These are phyloP conservation scores for Gymnodraco acuticeps DNA, from an alignment of 2,797 vertebrate species.

Conservation along the genomic window DNA sequence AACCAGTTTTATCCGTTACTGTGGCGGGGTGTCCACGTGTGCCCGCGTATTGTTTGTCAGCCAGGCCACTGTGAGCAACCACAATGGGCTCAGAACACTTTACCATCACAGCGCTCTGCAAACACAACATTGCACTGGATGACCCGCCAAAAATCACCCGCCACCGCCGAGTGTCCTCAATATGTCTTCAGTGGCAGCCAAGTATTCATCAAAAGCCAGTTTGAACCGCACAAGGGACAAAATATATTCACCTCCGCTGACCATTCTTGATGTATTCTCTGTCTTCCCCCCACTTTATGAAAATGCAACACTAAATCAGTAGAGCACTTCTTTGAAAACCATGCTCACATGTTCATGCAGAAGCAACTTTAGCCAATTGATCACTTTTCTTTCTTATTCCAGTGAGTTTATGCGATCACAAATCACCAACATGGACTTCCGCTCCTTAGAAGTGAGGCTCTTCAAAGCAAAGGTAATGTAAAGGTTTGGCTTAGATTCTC, in stretches of 20 bases:
- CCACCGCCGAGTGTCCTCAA: conserved; percentile 15
- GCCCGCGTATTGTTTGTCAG: conserved; percentile 91
- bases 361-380: not conserved
- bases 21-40: conserved; percentile 92
- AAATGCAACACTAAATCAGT: not conserved
- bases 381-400: conserved; percentile 27
- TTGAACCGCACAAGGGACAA: not conserved
- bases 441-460: conserved; percentile 81
- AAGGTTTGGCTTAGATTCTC: conserved; percentile 1
- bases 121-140: conserved; percentile 73
- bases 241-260: not conserved
- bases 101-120: conserved; percentile 90
- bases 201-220: not conserved
- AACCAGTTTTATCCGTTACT: conserved; percentile 95
- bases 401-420: conserved; percentile 83
- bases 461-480: conserved; percentile 80
- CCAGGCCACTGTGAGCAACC: conserved; percentile 95
- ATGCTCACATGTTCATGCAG: not conserved
- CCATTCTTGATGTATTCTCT: not conserved
- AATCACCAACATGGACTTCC: conserved; percentile 80
- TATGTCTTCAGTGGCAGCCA: not conserved
- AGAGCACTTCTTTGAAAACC: not conserved
- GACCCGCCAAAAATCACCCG: conserved; percentile 83
- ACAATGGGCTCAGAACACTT: conserved; percentile 99
- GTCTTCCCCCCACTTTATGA: not conserved